Evolutionary conservation across 2,113 vertebrate genomes (phyloP).

Genomic region (Psophia crepitans): DNA sequence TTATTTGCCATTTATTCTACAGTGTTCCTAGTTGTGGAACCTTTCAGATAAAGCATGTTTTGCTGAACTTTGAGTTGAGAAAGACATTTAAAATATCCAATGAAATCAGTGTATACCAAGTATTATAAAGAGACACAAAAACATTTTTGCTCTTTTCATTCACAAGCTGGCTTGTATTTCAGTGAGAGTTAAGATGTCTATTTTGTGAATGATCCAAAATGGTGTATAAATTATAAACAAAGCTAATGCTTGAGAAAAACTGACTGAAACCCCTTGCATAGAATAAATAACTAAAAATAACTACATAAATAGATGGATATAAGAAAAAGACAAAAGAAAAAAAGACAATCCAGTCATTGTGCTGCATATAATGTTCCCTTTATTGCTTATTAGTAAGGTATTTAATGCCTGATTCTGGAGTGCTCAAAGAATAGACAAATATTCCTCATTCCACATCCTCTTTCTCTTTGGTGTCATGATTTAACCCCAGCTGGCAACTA

Average conservation of each 20-base stretch:
- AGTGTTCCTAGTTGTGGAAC: neutral
- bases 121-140: neutral
- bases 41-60: neutral
- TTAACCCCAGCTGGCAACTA: too few species aligned
- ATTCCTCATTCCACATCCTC: neutral
- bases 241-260: neutral
- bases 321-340: neutral
- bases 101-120: neutral
- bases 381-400: neutral
- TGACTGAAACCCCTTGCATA: neutral
- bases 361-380: rapidly evolving
- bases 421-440: neutral
- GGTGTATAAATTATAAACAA: neutral
- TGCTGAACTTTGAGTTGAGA: neutral
- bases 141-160: neutral
- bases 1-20: neutral
- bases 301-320: neutral
- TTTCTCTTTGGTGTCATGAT: neutral
- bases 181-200: neutral
- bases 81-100: neutral
- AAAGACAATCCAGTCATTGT: neutral
- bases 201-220: neutral
- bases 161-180: neutral
- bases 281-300: neutral
- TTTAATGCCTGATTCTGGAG: neutral